A percentile compares a stretch with the other conserved stretches of the same genome.
phyloP scores from a whole-genome alignment of 2,888 invertebrate species.

The Limnephilus rhombicus region DNA sequence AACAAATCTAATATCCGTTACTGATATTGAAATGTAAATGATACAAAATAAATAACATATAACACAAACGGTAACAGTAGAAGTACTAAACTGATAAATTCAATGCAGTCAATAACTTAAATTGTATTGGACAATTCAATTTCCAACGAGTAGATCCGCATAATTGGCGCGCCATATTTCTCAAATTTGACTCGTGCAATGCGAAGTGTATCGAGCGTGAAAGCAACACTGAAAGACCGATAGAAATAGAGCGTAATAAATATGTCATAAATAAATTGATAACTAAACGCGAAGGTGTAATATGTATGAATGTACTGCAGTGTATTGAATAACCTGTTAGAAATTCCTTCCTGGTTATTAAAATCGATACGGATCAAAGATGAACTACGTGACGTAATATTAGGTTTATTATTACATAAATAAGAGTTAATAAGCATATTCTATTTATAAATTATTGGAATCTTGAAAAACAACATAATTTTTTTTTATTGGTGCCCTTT shows the following conservation, averaged over 20 bases:
- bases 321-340: not conserved
- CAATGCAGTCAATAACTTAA: not conserved
- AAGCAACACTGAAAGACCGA: not conserved
- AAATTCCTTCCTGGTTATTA: not conserved
- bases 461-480: too few species aligned
- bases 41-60: not conserved
- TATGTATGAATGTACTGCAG: not conserved
- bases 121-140: not conserved
- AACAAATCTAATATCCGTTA: not conserved
- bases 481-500: too few species aligned
- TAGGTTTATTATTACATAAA: not conserved
- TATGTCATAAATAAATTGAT: not conserved
- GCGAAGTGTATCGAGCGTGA: not conserved
- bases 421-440: too few species aligned
- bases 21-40: not conserved
- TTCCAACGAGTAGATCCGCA: not conserved
- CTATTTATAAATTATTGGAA: too few species aligned
- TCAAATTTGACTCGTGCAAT: slow-evolving; percentile 1
- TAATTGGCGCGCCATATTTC: not conserved
- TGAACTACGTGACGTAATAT: not conserved
- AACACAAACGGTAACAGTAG: not conserved
- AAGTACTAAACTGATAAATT: not conserved
- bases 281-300: not conserved
- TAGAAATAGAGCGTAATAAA: not conserved
- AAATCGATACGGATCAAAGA: not conserved